These are phyloP conservation scores for Conus ventricosus DNA, from an alignment of 1,140 invertebrate genomes.

Conservation along the genomic window DNA sequence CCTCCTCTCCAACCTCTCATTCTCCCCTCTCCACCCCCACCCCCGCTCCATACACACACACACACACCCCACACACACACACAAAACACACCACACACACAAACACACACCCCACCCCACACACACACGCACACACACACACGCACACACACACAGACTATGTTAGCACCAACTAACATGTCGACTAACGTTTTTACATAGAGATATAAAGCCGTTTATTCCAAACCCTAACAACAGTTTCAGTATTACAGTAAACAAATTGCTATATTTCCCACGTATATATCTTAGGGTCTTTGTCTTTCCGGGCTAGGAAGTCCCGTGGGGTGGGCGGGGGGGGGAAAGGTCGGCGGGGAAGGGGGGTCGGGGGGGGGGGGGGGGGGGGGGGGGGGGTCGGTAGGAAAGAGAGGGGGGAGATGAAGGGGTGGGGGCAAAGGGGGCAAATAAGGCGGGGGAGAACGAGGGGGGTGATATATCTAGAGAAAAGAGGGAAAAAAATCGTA, in stretches of 20 bases:
- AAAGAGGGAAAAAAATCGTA: no score
- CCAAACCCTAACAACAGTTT: no score
- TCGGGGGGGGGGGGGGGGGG: neutral
- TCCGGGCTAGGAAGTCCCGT: no score
- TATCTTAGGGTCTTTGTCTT: no score
- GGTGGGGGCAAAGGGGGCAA: neutral
- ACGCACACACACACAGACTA: neutral
- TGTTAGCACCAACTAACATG: no score
- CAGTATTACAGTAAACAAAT: no score
- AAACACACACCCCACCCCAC: neutral
- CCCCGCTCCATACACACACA: neutral
- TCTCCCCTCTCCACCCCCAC: no score
- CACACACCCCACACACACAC: neutral
- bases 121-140: slow-evolving; percentile 2
- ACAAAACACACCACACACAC: neutral
- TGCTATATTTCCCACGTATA: no score
- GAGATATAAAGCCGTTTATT: no score
- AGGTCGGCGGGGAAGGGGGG: neutral
- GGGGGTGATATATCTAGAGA: neutral
- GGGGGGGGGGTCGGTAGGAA: neutral
- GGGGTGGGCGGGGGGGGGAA: no score
- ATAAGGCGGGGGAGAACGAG: neutral
- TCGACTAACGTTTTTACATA: no score
- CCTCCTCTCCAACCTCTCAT: no score
- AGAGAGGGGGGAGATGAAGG: neutral